Base-by-base conservation (phyloP, 2,797 vertebrate genomes). In the Dendrocincla tyrannina region DNA sequence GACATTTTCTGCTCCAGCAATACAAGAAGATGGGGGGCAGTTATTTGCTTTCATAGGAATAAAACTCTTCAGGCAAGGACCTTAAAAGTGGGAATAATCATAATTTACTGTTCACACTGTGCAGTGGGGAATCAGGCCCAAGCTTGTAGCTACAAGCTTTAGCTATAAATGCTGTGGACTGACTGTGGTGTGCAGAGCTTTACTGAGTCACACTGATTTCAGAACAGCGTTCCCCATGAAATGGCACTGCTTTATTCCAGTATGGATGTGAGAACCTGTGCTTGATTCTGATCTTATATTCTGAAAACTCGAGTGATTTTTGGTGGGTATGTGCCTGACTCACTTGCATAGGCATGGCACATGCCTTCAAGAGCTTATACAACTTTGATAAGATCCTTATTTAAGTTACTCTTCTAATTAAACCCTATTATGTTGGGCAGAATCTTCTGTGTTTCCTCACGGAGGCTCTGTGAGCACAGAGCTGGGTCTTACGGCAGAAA, bases 1-100 rank as follows among this genome's bases (percentile, higher is more conserved):
- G 68, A 32, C 18, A 39, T 95, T 95, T 94, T 74, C 85, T 94
- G 88, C 76, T 93, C 68, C 76, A 88, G 73, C 66, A 90, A 6
- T 68, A 67, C 66, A 74, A 50, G 69, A 42, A 46, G 69, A 68
- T 41, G 49, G 32, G 58, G 80, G 39, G 4, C 41, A 66, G 74
- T 16, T 84, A 89, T 67, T 75, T 88, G 89, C 2, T 2, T 56
- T 92, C 80, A 89, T 28, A 47, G 85, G 52, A 84, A 53, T 78
- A 90, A 91, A 92, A 63, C 58, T 84, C 80, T 90, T 81, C 32
- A 85, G 62, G 66, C 73, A 78, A 88, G 44, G 41, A 52, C 56
- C 73, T 68, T 62, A 49, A 53, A 88, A 88, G 66, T n/a, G 70
- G 77, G 83, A 60, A 86, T 88, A 86, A 91, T 60, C 52, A 24